Base-by-base conservation (phyloP, 2,888 invertebrate genomes). In the Drosophila kuntzei region DNA sequence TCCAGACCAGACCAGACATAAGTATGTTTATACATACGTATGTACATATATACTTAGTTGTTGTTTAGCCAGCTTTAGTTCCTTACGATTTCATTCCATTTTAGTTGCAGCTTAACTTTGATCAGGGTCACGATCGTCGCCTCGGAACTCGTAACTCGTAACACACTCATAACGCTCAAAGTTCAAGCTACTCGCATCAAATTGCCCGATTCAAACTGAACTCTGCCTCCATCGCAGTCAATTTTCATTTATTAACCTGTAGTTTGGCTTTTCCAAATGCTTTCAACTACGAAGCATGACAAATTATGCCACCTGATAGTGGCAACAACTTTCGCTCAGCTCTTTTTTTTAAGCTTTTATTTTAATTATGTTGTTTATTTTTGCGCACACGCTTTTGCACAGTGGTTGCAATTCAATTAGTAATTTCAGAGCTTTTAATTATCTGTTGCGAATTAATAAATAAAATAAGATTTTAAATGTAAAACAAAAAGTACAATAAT, bases 171-270 rank as follows among this genome's bases (percentile, higher is more conserved):
- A 22, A 44, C 34, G 65, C 36, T 75, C 64, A 79, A 64, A 77
- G 71, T 43, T 68, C 68, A 69, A 27, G 36, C 36, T 9, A 16
- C 43, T 6, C 7, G 1, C 8, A 27, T 3, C 43, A 51, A 44
- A 25, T 51, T 27, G 20, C 22, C 16, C 41, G 39, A 20, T 25
- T 11, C 27, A 9, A 37, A 44, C 5, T 53, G 29, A 54, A 46
- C 61, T 27, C 12, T 46, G 59, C 11, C 49, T 6, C 7, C 1
- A 25, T 9, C 27, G 12, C 12, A 47, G 58, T 37, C 49, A 55
- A 61, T 73, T 73, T 79, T 49, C 57, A 71, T 76, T 65, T 50
- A 62, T 71, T 76, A 76, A 63, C 62, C 50, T n/a, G 22, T 59
- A 64, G 65, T 64, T 64, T 66, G 49, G 34, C 29, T 53, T 41